phyloP scores from a whole-genome alignment of 2,113 vertebrate genomes.

The Crypturellus undulatus region DNA sequence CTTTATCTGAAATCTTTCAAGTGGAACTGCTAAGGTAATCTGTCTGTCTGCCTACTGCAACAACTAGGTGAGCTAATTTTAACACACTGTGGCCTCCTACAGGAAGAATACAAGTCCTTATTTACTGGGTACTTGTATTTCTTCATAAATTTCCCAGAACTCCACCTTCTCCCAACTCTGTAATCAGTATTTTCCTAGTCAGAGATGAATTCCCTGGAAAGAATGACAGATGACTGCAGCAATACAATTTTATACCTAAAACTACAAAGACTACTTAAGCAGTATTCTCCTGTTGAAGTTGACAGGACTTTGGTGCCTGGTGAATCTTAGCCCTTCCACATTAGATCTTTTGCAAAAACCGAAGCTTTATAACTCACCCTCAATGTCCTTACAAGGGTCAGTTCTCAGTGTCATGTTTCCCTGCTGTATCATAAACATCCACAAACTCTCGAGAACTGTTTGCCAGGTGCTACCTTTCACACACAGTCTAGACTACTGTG shows the following conservation, averaged over 20 bases:
- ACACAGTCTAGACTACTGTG: not conserved
- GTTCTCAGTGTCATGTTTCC: not conserved
- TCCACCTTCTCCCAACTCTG: not conserved
- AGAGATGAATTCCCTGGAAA: not conserved
- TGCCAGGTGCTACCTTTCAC: accelerated
- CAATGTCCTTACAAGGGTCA: not conserved
- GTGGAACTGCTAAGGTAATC: not conserved
- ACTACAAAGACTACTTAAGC: not conserved
- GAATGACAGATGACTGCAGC: not conserved
- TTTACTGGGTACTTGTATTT: not conserved
- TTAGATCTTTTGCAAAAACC: not conserved
- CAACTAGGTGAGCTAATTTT: constrained; percentile 17
- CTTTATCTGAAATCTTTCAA: constrained; percentile 28
- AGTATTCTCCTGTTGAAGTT: not conserved
- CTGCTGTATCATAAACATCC: accelerated
- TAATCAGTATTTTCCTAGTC: not conserved
- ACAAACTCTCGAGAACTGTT: not conserved
- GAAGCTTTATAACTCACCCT: not conserved
- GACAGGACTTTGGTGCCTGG: not conserved
- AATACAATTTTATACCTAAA: not conserved
- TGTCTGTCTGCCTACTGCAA: constrained; percentile 1
- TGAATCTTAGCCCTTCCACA: not conserved
- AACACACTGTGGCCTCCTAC: not conserved
- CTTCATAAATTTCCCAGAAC: not conserved
- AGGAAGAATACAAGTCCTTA: not conserved